phyloP scores from a whole-genome alignment of 2,797 vertebrate species.

The Fistularia tabacaria region DNA sequence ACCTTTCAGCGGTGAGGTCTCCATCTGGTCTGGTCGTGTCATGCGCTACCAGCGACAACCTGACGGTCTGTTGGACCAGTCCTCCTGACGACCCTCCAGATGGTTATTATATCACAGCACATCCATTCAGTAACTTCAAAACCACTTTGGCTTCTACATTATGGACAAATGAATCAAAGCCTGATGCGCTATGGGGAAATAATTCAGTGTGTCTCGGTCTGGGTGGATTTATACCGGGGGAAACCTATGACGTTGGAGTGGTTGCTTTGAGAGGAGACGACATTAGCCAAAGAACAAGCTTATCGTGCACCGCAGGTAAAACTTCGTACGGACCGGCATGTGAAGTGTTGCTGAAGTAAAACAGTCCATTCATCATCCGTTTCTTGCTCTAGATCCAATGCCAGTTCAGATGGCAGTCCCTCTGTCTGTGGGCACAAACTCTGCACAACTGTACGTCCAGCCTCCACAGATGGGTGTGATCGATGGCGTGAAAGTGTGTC shows the following conservation, averaged over 20 bases:
- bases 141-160: conserved; percentile 26
- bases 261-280: conserved; percentile 73
- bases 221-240: conserved; percentile 74
- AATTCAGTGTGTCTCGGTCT: conserved; percentile 68
- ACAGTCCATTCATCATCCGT: background rate
- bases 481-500: conserved; percentile 74
- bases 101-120: conserved; percentile 70
- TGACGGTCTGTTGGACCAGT: conserved; percentile 76
- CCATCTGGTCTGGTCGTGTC: conserved; percentile 66
- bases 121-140: conserved; percentile 24
- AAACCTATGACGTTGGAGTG: conserved; percentile 78
- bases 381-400: conserved; percentile 68
- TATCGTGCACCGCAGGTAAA: conserved; percentile 81
- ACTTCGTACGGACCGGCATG: conserved; percentile 6
- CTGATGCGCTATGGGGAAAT: conserved; percentile 58
- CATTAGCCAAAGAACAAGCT: conserved; percentile 69
- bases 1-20: conserved; percentile 71
- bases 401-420: conserved; percentile 72
- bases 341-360: background rate
- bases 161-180: conserved; percentile 54
- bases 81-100: conserved; percentile 53
- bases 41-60: conserved; percentile 54
- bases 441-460: conserved; percentile 74
- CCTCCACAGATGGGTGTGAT: conserved; percentile 70
- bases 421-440: conserved; percentile 56